Conservation (phyloP, 1,140 invertebrate genomes). For the Cylas formicarius region DNA sequence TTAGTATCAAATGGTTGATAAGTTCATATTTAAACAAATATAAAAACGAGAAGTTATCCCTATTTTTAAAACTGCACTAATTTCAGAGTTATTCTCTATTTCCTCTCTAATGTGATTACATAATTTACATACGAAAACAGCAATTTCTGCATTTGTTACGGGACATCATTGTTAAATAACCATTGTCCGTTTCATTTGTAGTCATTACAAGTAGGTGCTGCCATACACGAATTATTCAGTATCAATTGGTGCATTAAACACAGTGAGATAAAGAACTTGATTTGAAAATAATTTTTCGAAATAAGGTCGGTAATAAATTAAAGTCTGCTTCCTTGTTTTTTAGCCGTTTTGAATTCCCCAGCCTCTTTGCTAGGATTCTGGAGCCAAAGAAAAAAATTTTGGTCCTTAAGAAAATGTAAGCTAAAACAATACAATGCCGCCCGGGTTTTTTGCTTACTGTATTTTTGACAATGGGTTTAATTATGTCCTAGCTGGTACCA, state of each 20-base stretch:
- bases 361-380: constrained; percentile 19
- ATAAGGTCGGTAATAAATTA: constrained; percentile 2
- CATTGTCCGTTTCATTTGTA: constrained; percentile 7
- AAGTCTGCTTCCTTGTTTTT: constrained; percentile 25
- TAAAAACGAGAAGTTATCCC: too few relatives aligned
- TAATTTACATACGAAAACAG: constrained; percentile 15
- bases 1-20: too few relatives aligned
- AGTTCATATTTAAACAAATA: too few relatives aligned
- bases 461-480: too few relatives aligned
- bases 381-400: constrained; percentile 21
- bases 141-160: constrained; percentile 13
- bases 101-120: constrained; percentile 6
- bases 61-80: too few relatives aligned
- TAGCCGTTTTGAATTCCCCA: constrained; percentile 18
- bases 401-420: constrained; percentile 20
- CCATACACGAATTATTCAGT: too few relatives aligned
- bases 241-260: too few relatives aligned
- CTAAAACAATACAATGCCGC: too few relatives aligned
- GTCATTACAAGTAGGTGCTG: not conserved
- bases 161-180: constrained; percentile 1
- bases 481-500: too few relatives aligned
- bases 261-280: too few relatives aligned
- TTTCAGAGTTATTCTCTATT: constrained; percentile 7
- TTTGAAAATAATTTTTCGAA: constrained; percentile 3
- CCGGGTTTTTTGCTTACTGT: too few relatives aligned